These are phyloP conservation scores for Dinoponera quadriceps DNA, from an alignment of 1,140 invertebrate species.

Conservation along the genomic window DNA sequence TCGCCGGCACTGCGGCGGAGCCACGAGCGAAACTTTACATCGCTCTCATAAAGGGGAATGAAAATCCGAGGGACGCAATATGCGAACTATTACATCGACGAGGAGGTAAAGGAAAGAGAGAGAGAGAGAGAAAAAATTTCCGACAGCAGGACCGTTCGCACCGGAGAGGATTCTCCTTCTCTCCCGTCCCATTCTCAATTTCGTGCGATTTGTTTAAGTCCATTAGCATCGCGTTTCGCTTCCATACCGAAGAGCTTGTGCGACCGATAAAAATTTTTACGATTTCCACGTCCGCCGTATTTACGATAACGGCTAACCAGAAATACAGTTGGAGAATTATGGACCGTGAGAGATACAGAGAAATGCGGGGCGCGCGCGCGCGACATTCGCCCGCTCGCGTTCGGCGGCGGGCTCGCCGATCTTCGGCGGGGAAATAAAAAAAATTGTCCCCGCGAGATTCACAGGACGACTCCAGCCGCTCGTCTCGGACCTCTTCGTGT, in stretches of 20 bases:
- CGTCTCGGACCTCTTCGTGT: neutral
- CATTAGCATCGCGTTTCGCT: constrained; percentile 7
- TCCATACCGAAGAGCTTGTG: neutral
- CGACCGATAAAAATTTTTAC: constrained; percentile 47
- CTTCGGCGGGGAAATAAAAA: constrained; percentile 25
- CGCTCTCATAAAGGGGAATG: constrained; percentile 1
- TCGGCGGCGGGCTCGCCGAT: no score
- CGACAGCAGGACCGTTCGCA: neutral
- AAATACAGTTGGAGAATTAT: constrained; percentile 51
- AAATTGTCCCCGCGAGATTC: neutral
- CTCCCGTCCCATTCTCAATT: neutral
- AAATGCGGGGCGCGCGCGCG: constrained; percentile 29
- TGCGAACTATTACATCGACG: neutral
- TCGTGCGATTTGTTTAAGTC: constrained; percentile 4
- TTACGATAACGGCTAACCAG: constrained; percentile 37
- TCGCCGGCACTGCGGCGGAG: constrained; percentile 30
- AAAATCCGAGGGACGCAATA: constrained; percentile 10
- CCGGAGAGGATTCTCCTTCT: neutral
- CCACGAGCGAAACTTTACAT: constrained; percentile 9
- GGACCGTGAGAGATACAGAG: constrained; percentile 41
- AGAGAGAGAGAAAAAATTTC: neutral
- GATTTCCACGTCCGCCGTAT: constrained; percentile 43
- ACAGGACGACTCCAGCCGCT: constrained; percentile 33
- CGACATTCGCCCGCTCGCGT: constrained; percentile 11
- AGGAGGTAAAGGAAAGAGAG: no score